phyloP scores from a whole-genome alignment of 2,888 invertebrate genomes.

The Acanthosepion esculentum region DNA sequence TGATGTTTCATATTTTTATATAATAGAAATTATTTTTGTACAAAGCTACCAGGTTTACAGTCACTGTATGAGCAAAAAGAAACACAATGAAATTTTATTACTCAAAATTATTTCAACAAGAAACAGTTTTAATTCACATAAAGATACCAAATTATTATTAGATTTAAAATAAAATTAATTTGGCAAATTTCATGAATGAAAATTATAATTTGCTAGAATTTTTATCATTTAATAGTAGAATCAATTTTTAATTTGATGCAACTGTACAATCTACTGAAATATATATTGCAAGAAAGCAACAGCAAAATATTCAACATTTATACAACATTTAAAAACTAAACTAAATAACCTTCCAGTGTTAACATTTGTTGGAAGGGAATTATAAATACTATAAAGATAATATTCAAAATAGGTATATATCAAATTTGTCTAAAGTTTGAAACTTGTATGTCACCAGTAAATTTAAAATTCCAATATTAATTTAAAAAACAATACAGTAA shows the following conservation, averaged over 20 bases:
- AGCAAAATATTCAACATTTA: conserved; percentile 5
- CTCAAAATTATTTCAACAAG: neutral
- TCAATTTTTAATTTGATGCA: neutral
- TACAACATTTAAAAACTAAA: neutral
- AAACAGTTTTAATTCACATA: neutral
- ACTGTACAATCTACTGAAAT: conserved; percentile 2
- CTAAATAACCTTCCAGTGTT: neutral
- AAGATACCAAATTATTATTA: neutral
- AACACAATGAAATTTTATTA: neutral
- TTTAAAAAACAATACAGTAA: conserved; percentile 24
- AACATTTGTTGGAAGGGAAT: conserved; percentile 15
- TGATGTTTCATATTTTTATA: neutral
- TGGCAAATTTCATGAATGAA: neutral
- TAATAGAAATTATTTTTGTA: neutral
- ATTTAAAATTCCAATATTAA: conserved; percentile 18
- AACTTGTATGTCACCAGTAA: neutral
- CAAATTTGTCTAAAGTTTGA: neutral
- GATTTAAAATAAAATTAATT: neutral
- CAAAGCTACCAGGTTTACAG: neutral
- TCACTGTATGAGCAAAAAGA: neutral
- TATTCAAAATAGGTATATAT: neutral
- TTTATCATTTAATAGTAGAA: neutral
- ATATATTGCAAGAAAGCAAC: neutral
- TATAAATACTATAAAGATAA: neutral
- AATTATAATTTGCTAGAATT: neutral